phyloP scores from a whole-genome alignment of 2,888 invertebrate species.

The Lycocerus yunnanus region DNA sequence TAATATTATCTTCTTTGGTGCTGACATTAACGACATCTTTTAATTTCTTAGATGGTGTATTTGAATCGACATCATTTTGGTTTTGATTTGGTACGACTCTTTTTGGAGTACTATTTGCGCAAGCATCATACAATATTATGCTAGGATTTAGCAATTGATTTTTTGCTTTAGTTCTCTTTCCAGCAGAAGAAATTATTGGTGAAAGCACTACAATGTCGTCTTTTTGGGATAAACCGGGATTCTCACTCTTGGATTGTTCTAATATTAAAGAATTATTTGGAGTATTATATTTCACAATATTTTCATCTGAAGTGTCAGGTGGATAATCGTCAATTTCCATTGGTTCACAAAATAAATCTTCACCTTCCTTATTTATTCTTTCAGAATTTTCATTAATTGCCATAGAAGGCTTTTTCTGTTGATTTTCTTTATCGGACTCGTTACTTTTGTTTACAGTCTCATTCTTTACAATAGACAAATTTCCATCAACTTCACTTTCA shows the following conservation, averaged over 20 bases:
- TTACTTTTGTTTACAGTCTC: neutral
- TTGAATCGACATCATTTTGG: neutral
- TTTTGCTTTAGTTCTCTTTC: neutral
- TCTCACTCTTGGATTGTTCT: neutral
- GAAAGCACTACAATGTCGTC: neutral
- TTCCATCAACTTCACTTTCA: too few species aligned
- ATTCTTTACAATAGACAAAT: neutral
- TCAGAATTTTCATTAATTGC: neutral
- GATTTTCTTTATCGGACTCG: conserved; percentile 12
- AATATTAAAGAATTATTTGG: neutral
- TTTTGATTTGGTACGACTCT: neutral
- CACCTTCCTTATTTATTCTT: neutral
- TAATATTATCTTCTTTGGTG: neutral
- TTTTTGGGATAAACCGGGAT: neutral
- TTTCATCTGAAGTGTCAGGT: neutral
- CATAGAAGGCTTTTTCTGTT: neutral
- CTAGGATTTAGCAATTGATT: neutral
- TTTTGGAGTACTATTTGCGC: neutral
- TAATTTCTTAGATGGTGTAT: neutral
- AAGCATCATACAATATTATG: neutral
- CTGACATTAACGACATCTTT: neutral
- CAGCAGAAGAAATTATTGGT: neutral
- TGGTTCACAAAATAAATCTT: neutral
- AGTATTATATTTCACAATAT: neutral
- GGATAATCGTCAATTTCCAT: neutral